A percentile compares a stretch with the other conserved stretches of the same genome.
These are phyloP conservation scores for Marcusenius ussheri DNA, from an alignment of 2,113 vertebrate species.

Conservation along the genomic window DNA sequence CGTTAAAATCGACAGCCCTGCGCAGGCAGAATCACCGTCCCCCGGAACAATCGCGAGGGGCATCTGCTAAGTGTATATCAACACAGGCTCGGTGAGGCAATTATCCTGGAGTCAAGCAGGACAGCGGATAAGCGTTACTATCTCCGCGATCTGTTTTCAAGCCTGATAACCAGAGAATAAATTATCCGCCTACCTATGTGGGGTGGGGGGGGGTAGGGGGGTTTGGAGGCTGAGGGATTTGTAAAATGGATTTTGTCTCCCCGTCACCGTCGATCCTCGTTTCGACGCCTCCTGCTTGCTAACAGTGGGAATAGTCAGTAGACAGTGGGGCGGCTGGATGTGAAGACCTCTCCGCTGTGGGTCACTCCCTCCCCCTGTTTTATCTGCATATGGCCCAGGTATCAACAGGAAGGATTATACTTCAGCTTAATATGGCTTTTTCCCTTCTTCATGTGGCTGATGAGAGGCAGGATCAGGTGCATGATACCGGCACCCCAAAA, in stretches of 20 bases:
- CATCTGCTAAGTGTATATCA: constrained; percentile 14
- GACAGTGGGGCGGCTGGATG: not conserved
- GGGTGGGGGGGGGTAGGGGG: not conserved
- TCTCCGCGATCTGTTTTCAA: not conserved
- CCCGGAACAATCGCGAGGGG: not conserved
- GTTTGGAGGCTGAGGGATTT: not conserved
- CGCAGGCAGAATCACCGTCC: not conserved
- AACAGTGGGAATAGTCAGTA: not conserved
- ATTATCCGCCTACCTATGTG: not conserved
- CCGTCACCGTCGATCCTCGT: not conserved
- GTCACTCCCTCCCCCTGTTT: not conserved
- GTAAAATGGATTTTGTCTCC: not conserved
- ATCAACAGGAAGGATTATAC: not conserved
- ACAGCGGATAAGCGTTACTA: not conserved
- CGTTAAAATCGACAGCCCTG: not conserved
- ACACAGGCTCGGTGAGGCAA: not conserved
- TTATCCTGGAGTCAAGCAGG: constrained; percentile 3
- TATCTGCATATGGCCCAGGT: not conserved
- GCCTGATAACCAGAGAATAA: not conserved
- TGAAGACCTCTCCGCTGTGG: not conserved
- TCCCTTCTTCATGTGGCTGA: not conserved
- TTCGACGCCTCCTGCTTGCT: not conserved
- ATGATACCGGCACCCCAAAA: not conserved
- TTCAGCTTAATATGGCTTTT: not conserved
- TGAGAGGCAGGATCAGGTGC: not conserved